phyloP scores from a whole-genome alignment of 92 coral and sea anemone species.

The Bergia puertoricense region DNA sequence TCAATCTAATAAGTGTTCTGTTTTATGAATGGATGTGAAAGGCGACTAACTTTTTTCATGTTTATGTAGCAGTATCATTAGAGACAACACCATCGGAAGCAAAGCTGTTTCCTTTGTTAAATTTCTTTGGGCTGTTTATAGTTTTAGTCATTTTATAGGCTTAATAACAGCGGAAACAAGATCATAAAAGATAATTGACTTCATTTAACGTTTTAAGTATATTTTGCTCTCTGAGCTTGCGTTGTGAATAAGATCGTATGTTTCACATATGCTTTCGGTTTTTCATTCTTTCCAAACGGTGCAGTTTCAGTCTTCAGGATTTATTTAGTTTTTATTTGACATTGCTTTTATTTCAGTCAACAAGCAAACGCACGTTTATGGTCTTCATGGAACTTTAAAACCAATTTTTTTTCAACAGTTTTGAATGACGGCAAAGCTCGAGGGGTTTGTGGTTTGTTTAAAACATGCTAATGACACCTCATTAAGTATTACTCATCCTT shows the following conservation, averaged over 20 bases:
- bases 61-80: neutral
- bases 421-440: neutral
- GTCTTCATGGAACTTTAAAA: neutral
- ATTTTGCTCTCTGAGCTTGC: neutral
- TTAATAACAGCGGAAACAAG: constrained; percentile 30
- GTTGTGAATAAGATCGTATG: constrained; percentile 12
- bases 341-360: neutral
- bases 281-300: neutral
- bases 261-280: constrained; percentile 15
- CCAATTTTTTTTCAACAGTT: neutral
- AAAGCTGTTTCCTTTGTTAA: constrained; percentile 10
- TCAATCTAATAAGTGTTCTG: neutral
- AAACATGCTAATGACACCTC: neutral
- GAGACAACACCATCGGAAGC: neutral
- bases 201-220: neutral
- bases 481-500: neutral
- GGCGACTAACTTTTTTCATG: neutral
- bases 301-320: neutral
- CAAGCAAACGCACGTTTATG: neutral
- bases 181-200: constrained; percentile 17
- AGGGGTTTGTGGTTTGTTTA: neutral
- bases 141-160: constrained; percentile 12
- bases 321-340: neutral
- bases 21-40: constrained; percentile 1
- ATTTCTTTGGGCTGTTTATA: constrained; percentile 2